Evolutionary conservation across 1,140 invertebrate genomes (phyloP).

Genomic region (Pseudoatta argentina): DNA sequence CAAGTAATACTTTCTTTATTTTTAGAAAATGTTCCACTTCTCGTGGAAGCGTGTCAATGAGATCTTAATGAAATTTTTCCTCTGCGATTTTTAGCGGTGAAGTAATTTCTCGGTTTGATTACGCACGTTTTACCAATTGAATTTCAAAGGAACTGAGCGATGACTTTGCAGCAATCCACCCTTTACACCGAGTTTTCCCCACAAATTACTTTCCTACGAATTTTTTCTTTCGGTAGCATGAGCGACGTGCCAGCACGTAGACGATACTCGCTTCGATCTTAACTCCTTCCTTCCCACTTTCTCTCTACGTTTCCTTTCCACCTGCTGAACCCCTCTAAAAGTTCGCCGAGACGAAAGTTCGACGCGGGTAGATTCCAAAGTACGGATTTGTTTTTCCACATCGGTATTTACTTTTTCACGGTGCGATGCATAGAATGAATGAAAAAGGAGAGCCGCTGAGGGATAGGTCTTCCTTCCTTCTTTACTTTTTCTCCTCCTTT

Average conservation of each 20-base stretch:
- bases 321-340: conserved; percentile 65
- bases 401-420: conserved; percentile 82
- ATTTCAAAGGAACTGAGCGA: conserved; percentile 52
- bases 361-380: conserved; percentile 77
- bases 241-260: conserved; percentile 69
- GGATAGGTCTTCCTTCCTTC: conserved; percentile 9
- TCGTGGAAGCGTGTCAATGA: conserved; percentile 52
- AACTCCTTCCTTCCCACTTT: not conserved
- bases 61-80: conserved; percentile 57
- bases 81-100: conserved; percentile 9
- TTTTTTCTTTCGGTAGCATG: conserved; percentile 59
- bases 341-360: conserved; percentile 78
- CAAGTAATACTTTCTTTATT: conserved; percentile 62
- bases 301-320: conserved; percentile 34
- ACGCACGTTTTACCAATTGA: conserved; percentile 50
- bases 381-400: conserved; percentile 84
- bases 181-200: conserved; percentile 58
- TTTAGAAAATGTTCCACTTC: conserved; percentile 34
- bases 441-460: conserved; percentile 62
- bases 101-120: conserved; percentile 56
- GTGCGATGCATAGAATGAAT: conserved; percentile 74
- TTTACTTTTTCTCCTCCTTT: not conserved
- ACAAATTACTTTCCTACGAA: conserved; percentile 72
- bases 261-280: not conserved
- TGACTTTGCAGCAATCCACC: conserved; percentile 59